Evolutionary conservation across 2,888 invertebrate species (phyloP).

Genomic region (Endomychus coccineus): DNA sequence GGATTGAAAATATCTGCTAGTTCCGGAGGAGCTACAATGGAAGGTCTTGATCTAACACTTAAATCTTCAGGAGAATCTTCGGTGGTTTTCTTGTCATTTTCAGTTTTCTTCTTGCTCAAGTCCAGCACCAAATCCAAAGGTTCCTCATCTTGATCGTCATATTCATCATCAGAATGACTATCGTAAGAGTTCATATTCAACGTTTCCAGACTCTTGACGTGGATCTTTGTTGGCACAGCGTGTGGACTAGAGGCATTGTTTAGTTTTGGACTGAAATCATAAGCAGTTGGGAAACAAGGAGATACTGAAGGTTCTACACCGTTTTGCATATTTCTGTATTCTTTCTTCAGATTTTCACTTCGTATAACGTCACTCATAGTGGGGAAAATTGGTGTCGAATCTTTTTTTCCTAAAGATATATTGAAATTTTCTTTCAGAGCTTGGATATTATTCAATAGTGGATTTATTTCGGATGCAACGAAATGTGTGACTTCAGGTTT

Average conservation of each 20-base stretch:
- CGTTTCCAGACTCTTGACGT: slow-evolving; percentile 55
- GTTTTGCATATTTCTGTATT: slow-evolving; percentile 21
- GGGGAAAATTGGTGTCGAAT: slow-evolving; percentile 26
- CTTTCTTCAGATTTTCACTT: slow-evolving; percentile 31
- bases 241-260: slow-evolving; percentile 30
- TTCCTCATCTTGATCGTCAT: slow-evolving; percentile 31
- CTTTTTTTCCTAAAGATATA: slow-evolving; percentile 17
- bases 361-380: slow-evolving; percentile 29
- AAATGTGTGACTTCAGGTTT: slow-evolving; percentile 20
- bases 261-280: slow-evolving; percentile 29
- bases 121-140: slow-evolving; percentile 57
- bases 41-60: slow-evolving; percentile 40
- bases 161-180: slow-evolving; percentile 36
- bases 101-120: slow-evolving; percentile 66
- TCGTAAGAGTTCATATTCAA: slow-evolving; percentile 51
- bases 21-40: slow-evolving; percentile 18
- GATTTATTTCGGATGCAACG: slow-evolving; percentile 11
- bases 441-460: slow-evolving; percentile 27
- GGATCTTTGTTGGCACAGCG: slow-evolving; percentile 27
- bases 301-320: slow-evolving; percentile 22
- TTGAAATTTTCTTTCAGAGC: slow-evolving; percentile 25
- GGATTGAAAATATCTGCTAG: slow-evolving; percentile 44
- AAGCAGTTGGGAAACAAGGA: slow-evolving; percentile 23
- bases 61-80: slow-evolving; percentile 44
- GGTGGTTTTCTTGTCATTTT: slow-evolving; percentile 26